Evolutionary conservation across 2,797 vertebrate species (phyloP).

Genomic region (Characodon lateralis): DNA sequence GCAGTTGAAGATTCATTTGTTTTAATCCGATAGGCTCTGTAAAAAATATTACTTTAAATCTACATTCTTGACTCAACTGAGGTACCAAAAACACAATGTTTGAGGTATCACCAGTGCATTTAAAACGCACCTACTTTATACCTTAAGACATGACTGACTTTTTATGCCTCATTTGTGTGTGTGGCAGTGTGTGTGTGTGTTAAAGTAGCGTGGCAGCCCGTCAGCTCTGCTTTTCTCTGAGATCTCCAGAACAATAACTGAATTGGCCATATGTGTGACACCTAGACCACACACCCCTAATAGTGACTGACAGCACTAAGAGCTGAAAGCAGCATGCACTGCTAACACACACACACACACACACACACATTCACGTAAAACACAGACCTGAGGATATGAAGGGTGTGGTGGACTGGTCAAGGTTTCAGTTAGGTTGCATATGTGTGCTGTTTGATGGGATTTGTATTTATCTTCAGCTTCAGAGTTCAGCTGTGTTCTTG

Average conservation of each 20-base stretch:
- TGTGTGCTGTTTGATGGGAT: constrained; percentile 34
- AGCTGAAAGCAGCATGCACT: constrained; percentile 67
- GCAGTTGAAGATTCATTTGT: too few relatives aligned
- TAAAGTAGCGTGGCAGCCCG: constrained; percentile 90
- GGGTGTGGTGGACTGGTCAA: constrained; percentile 56
- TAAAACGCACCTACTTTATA: not conserved
- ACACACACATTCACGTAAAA: constrained; percentile 27
- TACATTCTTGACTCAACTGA: not conserved
- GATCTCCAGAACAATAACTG: constrained; percentile 88
- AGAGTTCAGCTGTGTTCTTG: constrained; percentile 69
- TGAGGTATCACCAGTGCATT: not conserved
- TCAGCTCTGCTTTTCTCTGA: constrained; percentile 91
- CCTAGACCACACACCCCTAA: constrained; percentile 82
- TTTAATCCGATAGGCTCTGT: not conserved
- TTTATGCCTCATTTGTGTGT: constrained; percentile 20
- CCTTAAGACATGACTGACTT: constrained; percentile 3
- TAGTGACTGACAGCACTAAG: constrained; percentile 85
- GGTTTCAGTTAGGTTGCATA: constrained; percentile 54
- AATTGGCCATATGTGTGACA: constrained; percentile 85
- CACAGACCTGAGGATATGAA: constrained; percentile 67
- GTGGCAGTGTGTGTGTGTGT: constrained; percentile 54
- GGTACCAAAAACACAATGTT: not conserved
- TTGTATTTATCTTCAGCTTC: constrained; percentile 51
- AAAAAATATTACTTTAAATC: not conserved
- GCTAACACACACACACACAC: constrained; percentile 27